A percentile compares a stretch with the other conserved stretches of the same genome.
Conservation (phyloP, 2,888 invertebrate genomes). For the Eudasyphora cyanicolor region DNA sequence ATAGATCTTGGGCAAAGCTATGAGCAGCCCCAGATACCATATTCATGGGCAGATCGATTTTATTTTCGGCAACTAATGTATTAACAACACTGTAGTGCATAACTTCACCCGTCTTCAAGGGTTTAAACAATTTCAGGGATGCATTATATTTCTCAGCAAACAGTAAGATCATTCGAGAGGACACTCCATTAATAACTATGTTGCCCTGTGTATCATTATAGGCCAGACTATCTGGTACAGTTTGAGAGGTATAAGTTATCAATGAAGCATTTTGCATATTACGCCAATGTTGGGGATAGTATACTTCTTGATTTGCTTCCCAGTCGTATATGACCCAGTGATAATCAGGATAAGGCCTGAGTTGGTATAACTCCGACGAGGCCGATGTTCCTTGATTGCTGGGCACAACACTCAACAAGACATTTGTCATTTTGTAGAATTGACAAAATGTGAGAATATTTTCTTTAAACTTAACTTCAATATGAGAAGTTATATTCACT, state of each 20-base stretch:
- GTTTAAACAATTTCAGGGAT: conserved; percentile 24
- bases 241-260: conserved; percentile 65
- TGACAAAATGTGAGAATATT: neutral
- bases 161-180: conserved; percentile 57
- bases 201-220: conserved; percentile 53
- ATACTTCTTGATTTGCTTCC: too few species aligned
- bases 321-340: neutral
- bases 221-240: conserved; percentile 66
- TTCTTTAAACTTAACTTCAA: neutral
- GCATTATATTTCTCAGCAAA: conserved; percentile 69
- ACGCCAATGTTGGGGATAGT: neutral
- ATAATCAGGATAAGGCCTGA: neutral
- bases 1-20: neutral
- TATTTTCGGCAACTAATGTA: neutral
- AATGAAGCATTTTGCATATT: conserved; percentile 44
- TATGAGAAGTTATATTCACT: neutral
- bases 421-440: conserved; percentile 25
- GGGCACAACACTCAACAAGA: conserved; percentile 6
- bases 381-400: neutral
- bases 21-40: neutral
- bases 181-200: conserved; percentile 65
- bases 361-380: neutral
- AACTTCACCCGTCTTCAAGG: neutral
- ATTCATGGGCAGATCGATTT: conserved; percentile 24
- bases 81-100: neutral